Conservation (phyloP, 2,888 invertebrate species). For the Acronicta alni region DNA sequence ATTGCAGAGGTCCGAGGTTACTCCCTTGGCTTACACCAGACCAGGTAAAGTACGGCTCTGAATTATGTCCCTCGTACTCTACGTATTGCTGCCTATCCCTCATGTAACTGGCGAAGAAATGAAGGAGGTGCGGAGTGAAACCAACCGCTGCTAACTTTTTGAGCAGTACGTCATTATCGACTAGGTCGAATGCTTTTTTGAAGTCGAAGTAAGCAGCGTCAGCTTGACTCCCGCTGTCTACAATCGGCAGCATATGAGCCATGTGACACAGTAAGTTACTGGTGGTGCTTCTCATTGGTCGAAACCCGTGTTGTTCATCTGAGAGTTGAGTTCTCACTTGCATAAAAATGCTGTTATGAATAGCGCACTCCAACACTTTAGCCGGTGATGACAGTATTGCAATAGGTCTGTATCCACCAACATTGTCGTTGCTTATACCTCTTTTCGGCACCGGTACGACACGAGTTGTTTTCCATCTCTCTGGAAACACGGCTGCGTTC, state of each 20-base stretch:
- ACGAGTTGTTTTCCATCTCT: constrained; percentile 12
- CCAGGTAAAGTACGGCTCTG: constrained; percentile 1
- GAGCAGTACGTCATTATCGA: constrained; percentile 20
- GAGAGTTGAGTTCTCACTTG: constrained; percentile 16
- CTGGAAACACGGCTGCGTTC: constrained; percentile 7
- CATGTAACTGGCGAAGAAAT: constrained; percentile 11
- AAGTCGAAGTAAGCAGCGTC: constrained; percentile 14
- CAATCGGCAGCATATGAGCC: constrained; percentile 8
- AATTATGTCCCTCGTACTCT: neutral
- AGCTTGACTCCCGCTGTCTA: constrained; percentile 14
- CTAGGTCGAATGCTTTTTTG: neutral
- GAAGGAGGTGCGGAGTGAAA: constrained; percentile 14
- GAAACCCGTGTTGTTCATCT: neutral
- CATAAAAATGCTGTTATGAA: constrained; percentile 7
- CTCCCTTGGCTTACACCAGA: constrained; percentile 14
- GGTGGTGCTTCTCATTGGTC: constrained; percentile 15
- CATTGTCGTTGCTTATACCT: neutral
- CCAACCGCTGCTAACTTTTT: constrained; percentile 19
- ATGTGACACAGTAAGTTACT: constrained; percentile 18
- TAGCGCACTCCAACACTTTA: constrained; percentile 18
- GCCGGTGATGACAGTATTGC: constrained; percentile 17
- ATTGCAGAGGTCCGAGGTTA: constrained; percentile 8
- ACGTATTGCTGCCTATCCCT: constrained; percentile 14
- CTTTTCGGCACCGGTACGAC: constrained; percentile 16
- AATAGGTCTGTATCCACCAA: constrained; percentile 15